Base-by-base conservation (phyloP, 2,113 vertebrate species). In the Pica pica region DNA sequence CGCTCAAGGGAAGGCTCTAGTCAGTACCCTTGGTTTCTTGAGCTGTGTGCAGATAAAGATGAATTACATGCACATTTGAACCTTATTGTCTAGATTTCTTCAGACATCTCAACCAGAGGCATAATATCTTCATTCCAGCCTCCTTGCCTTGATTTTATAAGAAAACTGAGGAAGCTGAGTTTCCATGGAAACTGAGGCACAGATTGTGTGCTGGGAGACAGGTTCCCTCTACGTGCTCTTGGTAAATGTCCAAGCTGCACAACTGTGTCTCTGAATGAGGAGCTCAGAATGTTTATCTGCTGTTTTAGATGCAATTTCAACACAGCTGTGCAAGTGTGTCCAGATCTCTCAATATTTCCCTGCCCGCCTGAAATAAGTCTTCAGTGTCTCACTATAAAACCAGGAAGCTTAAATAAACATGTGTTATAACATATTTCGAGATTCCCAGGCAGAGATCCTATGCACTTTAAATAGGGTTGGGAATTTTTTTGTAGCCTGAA, bases 161-260 rank as follows among this genome's bases (percentile, higher is more conserved):
- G 64, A 79, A 73, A 79, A 79, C 13, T 27, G 61, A 76, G 77
- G 75, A 12, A 77, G 68, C 23, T 59, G 75, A 76, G 94, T 96
- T 96, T 94, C 96, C 94, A 96, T 96, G 83, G 94, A 97, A 97
- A 97, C 96, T 95, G 95, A 97, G 95, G 94, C 96, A 94, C 91
- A 93, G 86, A 81, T 26, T 92, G 83, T 92, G 56, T 44, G 68
- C 90, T 78, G 55, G 76, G 83, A 96, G 89, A 71, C 68, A 90
- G 83, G 93, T 90, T 96, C 64, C 64, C 35, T 90, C 35, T 83
- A 59, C 5, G 27, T 77, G 50, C 60, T 77, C 14, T 47, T 97
- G 94, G 91, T 94, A 83, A n/a, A 37, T 44, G 76, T 93, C 94
- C 94, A 95, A 86, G 71, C 63, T 89, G 70, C 88, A 92, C 82